Evolutionary conservation across 1,140 invertebrate genomes (phyloP), one percentile per base, ranked within the genome.

Genomic region (Drosophila truncata): DNA sequence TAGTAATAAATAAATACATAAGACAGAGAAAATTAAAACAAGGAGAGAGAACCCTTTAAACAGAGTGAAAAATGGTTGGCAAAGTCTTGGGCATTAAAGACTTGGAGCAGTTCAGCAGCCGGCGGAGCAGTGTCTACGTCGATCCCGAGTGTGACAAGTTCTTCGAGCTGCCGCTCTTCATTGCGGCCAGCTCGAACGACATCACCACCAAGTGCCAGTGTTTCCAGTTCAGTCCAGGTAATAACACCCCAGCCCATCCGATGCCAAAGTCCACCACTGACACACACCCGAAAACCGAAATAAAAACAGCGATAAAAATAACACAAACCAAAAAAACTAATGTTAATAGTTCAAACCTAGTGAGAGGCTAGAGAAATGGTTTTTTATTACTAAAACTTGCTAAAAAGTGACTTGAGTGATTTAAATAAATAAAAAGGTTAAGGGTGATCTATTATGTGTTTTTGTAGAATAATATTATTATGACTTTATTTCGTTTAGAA

Each of bases 101-200:
- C 55, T 77, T 92, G 74, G 92, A 93, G 60, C 84, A 91, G 72
- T 91, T 91, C 33, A 92, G 82, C 58, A 93, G 92, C 72, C 91
- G 92, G 25, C 91, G 92, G 31, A 92, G 91, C 70, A 93, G 92
- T 71, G 78, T 92, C 77, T 93, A 93, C 63, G 91, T 93, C 49
- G 91, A 93, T 92, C 92, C 92, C 63, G 92, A 93, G 73, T 92
- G 92, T 58, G 92, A 93, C 52, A 93, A 93, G 57, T 92, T 93
- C 74, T 92, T 93, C 60, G 92, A 92, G 74, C 71, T 93, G 77
- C 92, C 92, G 39, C 78, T 85, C 11, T 92, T 92, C 58, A 92
- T 92, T 39, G 86, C 88, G 62, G 91, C 82, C 78, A 93, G 92
- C 67, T 82, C 91, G 63, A 92, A 92, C 91, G 91, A 92, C 77